Evolutionary conservation across 92 coral and sea anemone species (phyloP).

Genomic region (Montipora capitata): DNA sequence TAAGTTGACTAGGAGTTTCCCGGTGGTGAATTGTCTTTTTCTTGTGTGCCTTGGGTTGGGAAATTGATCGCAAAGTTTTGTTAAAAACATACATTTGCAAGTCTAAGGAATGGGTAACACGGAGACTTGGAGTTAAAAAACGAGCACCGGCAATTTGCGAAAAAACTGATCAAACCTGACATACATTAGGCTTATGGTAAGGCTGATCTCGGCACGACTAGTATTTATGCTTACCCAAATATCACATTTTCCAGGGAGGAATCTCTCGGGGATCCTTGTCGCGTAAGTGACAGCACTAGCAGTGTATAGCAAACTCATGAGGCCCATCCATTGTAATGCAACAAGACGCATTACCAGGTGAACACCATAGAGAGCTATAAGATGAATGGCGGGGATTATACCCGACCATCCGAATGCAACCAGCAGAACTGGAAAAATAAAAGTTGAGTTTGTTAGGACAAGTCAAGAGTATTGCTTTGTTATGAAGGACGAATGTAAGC

Average conservation of each 20-base stretch:
- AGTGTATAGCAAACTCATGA: constrained; percentile 91
- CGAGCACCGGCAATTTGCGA: too few relatives aligned
- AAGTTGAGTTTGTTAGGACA: background rate
- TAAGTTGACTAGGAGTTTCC: too few relatives aligned
- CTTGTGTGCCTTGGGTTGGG: too few relatives aligned
- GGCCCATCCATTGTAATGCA: constrained; percentile 89
- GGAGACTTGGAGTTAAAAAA: too few relatives aligned
- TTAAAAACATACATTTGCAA: too few relatives aligned
- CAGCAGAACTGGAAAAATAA: constrained; percentile 72
- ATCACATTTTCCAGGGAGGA: constrained; percentile 94
- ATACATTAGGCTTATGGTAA: too few relatives aligned
- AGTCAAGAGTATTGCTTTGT: background rate
- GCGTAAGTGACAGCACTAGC: constrained; percentile 95
- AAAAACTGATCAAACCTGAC: too few relatives aligned
- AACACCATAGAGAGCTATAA: constrained; percentile 82
- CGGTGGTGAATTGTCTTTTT: too few relatives aligned
- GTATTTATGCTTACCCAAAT: constrained; percentile 82
- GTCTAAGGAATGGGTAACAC: too few relatives aligned
- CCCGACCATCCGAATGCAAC: constrained; percentile 95
- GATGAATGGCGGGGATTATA: constrained; percentile 92
- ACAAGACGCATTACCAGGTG: constrained; percentile 88
- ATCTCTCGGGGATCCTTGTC: constrained; percentile 92
- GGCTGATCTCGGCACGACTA: background rate
- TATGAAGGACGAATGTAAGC: too few relatives aligned
- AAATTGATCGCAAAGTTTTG: too few relatives aligned